phyloP scores from a whole-genome alignment of 2,113 vertebrate genomes.

The Dipodomys stephensi region DNA sequence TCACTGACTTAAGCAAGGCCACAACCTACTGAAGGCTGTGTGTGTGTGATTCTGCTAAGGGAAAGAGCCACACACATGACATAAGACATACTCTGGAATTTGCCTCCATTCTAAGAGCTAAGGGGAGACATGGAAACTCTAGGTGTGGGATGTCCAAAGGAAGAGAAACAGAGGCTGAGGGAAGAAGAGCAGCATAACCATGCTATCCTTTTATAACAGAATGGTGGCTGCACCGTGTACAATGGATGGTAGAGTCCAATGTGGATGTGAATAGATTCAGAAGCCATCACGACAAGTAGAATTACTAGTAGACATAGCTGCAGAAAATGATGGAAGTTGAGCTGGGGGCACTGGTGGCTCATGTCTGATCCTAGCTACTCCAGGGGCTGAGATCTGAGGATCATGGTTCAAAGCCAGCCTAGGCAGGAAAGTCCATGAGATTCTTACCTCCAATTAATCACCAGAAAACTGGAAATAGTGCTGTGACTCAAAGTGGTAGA shows the following conservation, averaged over 20 bases:
- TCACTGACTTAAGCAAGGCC: not conserved
- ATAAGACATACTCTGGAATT: not conserved
- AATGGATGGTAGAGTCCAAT: not conserved
- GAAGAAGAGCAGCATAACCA: not conserved
- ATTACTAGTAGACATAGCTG: not conserved
- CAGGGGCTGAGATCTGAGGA: too few relatives aligned
- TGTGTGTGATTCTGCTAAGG: not conserved
- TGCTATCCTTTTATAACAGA: not conserved
- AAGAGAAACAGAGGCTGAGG: not conserved
- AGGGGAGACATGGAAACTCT: not conserved
- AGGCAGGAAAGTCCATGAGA: too few relatives aligned
- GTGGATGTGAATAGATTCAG: not conserved
- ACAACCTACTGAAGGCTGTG: not conserved
- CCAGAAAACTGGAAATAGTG: too few relatives aligned
- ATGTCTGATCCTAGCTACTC: too few relatives aligned
- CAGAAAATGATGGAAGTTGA: not conserved
- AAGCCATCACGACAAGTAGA: too few relatives aligned
- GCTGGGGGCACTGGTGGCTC: too few relatives aligned
- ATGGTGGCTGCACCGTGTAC: fast-evolving
- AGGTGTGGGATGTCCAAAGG: too few relatives aligned
- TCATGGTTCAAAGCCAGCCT: too few relatives aligned
- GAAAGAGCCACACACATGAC: not conserved
- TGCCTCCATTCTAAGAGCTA: not conserved
- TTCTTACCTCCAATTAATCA: too few relatives aligned
- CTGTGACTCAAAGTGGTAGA: too few relatives aligned